Evolutionary conservation across 2,113 vertebrate species (phyloP), one percentile per base, ranked within the genome.

Genomic region (Trematomus loennbergii): DNA sequence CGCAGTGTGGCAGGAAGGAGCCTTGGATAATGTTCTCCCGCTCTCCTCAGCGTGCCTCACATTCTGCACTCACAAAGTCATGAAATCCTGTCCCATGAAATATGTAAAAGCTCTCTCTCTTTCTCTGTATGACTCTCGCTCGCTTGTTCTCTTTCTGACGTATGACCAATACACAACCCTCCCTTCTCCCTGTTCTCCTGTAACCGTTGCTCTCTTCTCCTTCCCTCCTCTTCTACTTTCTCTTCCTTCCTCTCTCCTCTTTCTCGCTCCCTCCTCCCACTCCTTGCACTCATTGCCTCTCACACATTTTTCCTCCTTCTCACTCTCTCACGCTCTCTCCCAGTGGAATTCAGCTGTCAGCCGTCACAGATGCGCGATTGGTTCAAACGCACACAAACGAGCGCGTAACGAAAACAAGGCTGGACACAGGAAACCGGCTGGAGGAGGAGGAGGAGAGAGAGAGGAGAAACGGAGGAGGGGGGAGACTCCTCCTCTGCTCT

Each of bases 331-430:
- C 78, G 18, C 73, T 74, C 71, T 57, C 79, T 93, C 93, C 90
- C 87, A 1, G 72, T 89, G 91, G 91, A 94, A 93, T 93, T 94
- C 93, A 93, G 91, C 91, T 90, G 93, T 93, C 87, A 94, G 90
- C 86, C 72, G 69, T 82, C 87, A 77, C 91, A 93, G 93, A 94
- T 89, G 90, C 83, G 53, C 81, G 78, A 78, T 45, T 66, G 90
- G 88, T 90, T 94, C 78, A 87, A 93, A 77, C 25, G 64, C 78
- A 66, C 89, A 78, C 83, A 92, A 92, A 92, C 83, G 81, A 89
- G 84, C 81, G 45, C 69, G 57, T 83, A 92, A 92, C 75, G 86
- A 90, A 95, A 93, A 94, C 91, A 92, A 91, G 84, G 78, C 93
- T 71, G 76, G 92, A 94, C 86, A 90, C 88, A 90, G 93, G 95